Evolutionary conservation across 2,113 vertebrate genomes (phyloP), one percentile per base, ranked within the genome.

Genomic region (Oreotrochilus melanogaster): DNA sequence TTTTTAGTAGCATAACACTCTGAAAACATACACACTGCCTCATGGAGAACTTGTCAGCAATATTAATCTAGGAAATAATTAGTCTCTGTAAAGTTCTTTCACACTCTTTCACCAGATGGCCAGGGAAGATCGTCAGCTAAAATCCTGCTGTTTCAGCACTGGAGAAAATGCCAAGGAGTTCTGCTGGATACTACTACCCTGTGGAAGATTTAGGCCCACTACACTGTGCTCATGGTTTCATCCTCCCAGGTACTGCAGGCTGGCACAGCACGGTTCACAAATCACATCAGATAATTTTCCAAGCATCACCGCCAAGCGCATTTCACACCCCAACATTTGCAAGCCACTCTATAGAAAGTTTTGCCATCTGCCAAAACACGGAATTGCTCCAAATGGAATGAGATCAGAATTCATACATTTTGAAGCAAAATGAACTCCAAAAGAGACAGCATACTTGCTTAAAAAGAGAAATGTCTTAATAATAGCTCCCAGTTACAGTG

Each of bases 11-110:
- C 62, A 61, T 33, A 91, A 91, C 84, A 71, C 87, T 71, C 83
- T 78, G 43, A 14, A 95, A 94, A 87, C 86, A 62, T 11, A 78
- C 89, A 88, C 43, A 24, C 56, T 94, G 72, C 15, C 21, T 78
- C 75, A 12, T 43, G 54, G 90, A 93, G 91, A 88, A 96, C 92
- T 64, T 82, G 96, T 96, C 97, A 97, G 95, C 97, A 89, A 94
- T 97, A 96, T 97, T 98, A 95, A 96, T 97, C 92, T 81, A 78
- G 69, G 48, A 96, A 97, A 95, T 96, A 98, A 97, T 95, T 96
- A 96, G 96, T 92, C 71, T 45, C 80, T 57, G 33, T 58, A 93
- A 97, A 97, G 79, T 92, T 95, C 89, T 96, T 96, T 91, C 84
- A 43, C 23, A 25, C 69, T 88, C 78, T 95, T 96, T 98, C 85